These are phyloP conservation scores for Chrysogorgia sp. DNA, from an alignment of 92 coral and sea anemone species.

Conservation along the genomic window DNA sequence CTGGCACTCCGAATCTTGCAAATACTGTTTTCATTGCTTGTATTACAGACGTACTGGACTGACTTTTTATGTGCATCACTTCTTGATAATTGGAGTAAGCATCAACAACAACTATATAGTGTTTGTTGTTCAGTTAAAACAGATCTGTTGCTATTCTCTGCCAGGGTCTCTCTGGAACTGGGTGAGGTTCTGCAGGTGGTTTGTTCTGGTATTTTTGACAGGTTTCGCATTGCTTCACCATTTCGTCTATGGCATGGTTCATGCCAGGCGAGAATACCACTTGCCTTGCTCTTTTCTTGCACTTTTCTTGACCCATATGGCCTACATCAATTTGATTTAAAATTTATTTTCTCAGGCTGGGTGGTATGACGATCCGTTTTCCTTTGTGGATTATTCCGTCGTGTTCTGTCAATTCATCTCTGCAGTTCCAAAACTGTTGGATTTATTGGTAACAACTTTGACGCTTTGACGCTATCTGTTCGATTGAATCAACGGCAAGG, in stretches of 20 bases:
- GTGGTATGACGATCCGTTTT: not conserved
- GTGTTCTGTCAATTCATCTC: too few species aligned
- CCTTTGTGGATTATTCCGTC: not conserved
- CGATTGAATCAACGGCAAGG: too few species aligned
- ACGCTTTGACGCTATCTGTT: too few species aligned
- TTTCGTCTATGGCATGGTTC: slow-evolving; percentile 8
- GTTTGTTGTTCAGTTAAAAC: too few species aligned
- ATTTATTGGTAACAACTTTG: too few species aligned
- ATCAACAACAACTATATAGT: not conserved
- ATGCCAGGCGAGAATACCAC: slow-evolving; percentile 17
- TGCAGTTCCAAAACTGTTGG: too few species aligned
- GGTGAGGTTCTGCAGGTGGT: too few species aligned
- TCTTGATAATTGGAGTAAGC: not conserved
- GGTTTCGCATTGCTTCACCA: not conserved
- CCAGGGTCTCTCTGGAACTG: too few species aligned
- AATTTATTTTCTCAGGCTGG: not conserved
- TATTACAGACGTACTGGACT: not conserved
- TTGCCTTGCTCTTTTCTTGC: not conserved
- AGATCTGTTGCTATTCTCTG: too few species aligned
- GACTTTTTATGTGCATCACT: not conserved
- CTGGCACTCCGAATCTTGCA: not conserved
- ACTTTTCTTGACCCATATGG: too few species aligned
- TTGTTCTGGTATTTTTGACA: slow-evolving; percentile 8
- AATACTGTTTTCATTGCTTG: too few species aligned
- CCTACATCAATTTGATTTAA: too few species aligned